Evolutionary conservation across 2,797 vertebrate genomes (phyloP), one percentile per base, ranked within the genome.

Genomic region (Acanthopagrus latus): DNA sequence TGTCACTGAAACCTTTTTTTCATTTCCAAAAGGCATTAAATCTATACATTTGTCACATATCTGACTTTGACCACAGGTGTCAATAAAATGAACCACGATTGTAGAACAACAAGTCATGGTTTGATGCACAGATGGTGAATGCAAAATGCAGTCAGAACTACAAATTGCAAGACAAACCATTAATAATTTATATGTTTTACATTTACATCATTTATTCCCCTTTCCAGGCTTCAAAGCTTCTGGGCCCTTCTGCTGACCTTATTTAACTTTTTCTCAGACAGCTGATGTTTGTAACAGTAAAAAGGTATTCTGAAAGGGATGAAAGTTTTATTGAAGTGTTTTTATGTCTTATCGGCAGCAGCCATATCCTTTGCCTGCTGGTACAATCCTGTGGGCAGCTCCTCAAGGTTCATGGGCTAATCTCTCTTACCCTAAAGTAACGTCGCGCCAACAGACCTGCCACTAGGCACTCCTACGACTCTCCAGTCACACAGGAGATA

Each of bases 291-390:
- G 41, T 43, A 60, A 64, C 27, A 51, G 44, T 54, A 23, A 64
- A 62, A 38, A 29, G 41, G 48, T 44, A 58, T 83, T 87, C 73
- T 70, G 78, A 69, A 69, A 81, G 77, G 86, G 87, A 86, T 84
- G 58, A 78, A 88, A 67, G 71, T 78, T 83, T 78, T 82, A 93
- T 84, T 92, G 82, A 94, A 88, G 89, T 90, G 82, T 84, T 77
- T 85, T 76, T 71, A 75, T 66, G 88, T 76, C 88, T 95, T 94
- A 95, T 95, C 94, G 67, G 89, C 83, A 56, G 87, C 83, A 70
- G 88, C 80, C 94, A 94, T 71, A 91, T 90, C 84, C 86, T 64
- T 77, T 25, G 62, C 89, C 82, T 78, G 85, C 87, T 87, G 89
- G 68, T 86, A 67, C 47, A 63, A 76, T 74, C 72, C 90, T 76